Conservation (phyloP, 2,797 vertebrate genomes). For the Enteromius paludinosus region DNA sequence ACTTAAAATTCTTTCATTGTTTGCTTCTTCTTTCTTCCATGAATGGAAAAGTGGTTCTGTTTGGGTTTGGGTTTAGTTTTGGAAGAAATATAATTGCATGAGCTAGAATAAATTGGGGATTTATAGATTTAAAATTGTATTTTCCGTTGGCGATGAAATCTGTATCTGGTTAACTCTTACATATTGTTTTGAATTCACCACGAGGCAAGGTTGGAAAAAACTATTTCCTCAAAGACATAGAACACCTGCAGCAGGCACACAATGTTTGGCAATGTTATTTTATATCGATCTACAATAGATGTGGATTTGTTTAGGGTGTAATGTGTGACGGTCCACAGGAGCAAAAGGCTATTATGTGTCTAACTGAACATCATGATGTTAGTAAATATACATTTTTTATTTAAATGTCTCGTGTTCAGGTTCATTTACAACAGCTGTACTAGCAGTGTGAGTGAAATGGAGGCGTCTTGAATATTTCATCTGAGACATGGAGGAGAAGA, state of each 20-base stretch:
- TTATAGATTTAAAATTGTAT: neutral
- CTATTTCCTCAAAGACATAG: neutral
- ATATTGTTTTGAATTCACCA: neutral
- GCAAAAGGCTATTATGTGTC: conserved; percentile 55
- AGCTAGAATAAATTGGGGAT: neutral
- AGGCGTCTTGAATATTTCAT: conserved; percentile 74
- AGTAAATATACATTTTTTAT: conserved; percentile 72
- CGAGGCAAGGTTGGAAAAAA: neutral
- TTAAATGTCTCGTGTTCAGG: conserved; percentile 42
- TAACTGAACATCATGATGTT: conserved; percentile 62
- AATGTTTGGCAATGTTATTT: conserved; percentile 1
- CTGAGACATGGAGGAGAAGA: conserved; percentile 62
- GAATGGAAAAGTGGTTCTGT: too few relatives aligned
- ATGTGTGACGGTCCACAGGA: conserved; percentile 40
- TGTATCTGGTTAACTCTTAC: neutral
- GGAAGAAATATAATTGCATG: neutral
- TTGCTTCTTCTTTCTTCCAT: neutral
- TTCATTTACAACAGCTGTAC: conserved; percentile 69
- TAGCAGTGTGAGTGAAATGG: conserved; percentile 58
- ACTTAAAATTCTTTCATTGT: neutral
- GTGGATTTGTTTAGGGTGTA: conserved; percentile 3
- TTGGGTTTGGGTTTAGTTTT: too few relatives aligned
- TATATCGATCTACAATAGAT: neutral
- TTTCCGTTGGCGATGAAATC: too few relatives aligned
- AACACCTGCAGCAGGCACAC: neutral